Evolutionary conservation across 2,797 vertebrate genomes (phyloP), one percentile per base, ranked within the genome.

Genomic region (Cyclopterus lumpus): DNA sequence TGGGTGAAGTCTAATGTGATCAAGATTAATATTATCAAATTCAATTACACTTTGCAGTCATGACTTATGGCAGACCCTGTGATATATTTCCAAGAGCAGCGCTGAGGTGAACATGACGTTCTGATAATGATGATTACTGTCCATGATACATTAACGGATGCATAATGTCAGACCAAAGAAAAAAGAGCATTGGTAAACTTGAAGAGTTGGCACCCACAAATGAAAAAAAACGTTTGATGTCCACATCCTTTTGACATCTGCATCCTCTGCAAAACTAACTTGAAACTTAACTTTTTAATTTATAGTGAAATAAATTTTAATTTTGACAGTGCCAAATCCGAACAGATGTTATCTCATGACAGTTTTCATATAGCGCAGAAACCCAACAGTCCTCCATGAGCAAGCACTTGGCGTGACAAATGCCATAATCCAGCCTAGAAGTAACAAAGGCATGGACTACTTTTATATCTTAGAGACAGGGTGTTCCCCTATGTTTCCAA

Each of bases 11-110:
- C 72, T 84, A 86, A 87, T 82, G 67, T 83, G 69, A 84, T 71
- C 57, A 86, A 86, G 79, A 87, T 88, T 62, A 88, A 83, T 77
- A 77, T 66, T 60, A 82, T 88, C 73, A 89, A 85, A 88, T 77
- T 81, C 73, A 87, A 85, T 88, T 72, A 86, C 67, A 79, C 57
- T 69, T 65, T 74, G 68, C 49, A 74, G 57, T 63, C 79, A 79
- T 84, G 76, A 75, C 75, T 78, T 67, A 63, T 73, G 68, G 54
- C 72, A 75, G 48, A 61, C 48, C 58, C 66, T 22, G n/a, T 81
- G 57, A 86, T 86, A 60, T 76, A 85, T 79, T 86, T 75, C 63
- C 32, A 61, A n/a, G 8, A 72, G 71, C 54, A 32, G 46, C 36
- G 53, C 85, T 42, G 40, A 44, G 34, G 67, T 77, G 73, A 83